A percentile compares a stretch with the other conserved stretches of the same genome.
Conservation (phyloP, 2,113 vertebrate genomes). For the Notothenia coriiceps region DNA sequence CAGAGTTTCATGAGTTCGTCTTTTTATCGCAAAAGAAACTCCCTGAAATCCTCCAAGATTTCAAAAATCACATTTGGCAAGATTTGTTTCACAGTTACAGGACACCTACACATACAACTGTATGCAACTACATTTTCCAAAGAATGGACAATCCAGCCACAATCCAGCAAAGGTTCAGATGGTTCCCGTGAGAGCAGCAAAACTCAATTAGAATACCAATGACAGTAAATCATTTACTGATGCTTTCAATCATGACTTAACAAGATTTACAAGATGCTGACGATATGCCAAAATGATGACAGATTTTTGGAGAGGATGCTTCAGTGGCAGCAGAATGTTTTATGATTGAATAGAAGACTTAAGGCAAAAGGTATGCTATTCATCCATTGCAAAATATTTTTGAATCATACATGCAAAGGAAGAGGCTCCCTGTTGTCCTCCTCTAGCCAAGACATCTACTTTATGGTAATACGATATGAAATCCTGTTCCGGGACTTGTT, state of each 20-base stretch:
- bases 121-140: not conserved
- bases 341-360: not conserved
- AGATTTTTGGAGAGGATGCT: not conserved
- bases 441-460: not conserved
- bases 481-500: not conserved
- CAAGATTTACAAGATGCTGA: not conserved
- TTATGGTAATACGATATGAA: not conserved
- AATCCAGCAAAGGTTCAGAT: not conserved
- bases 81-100: too few relatives aligned
- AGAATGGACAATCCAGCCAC: not conserved
- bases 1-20: conserved; percentile 15
- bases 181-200: not conserved
- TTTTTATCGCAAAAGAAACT: not conserved
- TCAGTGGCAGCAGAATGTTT: not conserved
- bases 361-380: not conserved
- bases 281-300: conserved; percentile 7
- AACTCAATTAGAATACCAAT: conserved; percentile 11
- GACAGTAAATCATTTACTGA: conserved; percentile 1
- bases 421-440: not conserved
- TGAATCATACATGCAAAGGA: not conserved
- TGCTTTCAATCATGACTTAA: conserved; percentile 2
- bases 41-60: conserved; percentile 1
- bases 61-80: not conserved
- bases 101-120: too few relatives aligned
- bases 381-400: not conserved